Evolutionary conservation across 2,888 invertebrate species (phyloP), one percentile per base, ranked within the genome.

Genomic region (Platypus cylindrus): DNA sequence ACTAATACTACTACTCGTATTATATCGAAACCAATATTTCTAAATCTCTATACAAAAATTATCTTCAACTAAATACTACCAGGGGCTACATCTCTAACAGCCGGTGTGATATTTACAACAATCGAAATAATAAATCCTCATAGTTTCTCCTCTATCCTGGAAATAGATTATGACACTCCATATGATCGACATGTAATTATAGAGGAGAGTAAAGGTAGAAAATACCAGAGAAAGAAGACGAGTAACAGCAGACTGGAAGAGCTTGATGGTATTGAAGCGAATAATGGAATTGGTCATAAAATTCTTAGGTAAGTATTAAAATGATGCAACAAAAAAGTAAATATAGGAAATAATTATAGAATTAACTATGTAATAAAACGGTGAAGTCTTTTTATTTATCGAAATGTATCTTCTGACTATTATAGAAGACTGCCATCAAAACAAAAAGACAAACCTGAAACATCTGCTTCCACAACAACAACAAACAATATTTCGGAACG

Each of bases 141-240:
- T 60, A 78, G 80, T 49, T 91, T 93, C 65, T 87, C 89, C 26
- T 91, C 90, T 0, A 84, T 90, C 45, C 64, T 89, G 37, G 86
- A 87, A 60, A 82, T 91, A 27, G 90, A 93, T 63, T 91, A 87
- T 58, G 91, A 90, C 58, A 91, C 91, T 11, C 91, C 91, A 0
- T 91, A 89, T 56, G 90, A 90, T 60, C 68, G 90, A 28, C 90
- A 90, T 59, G 86, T 89, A 40, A 85, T 90, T 37, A 79, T 90
- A 42, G 87, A 89, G 50, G 87, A 89, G 60, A 87, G 87, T 48
- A 74, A 78, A 51, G 78, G 76, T 50, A 75, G 71, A 37, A 67
- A 73, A 30, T 71, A 66, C 51, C 70, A 75, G 49, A 73, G 74
- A 50, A 70, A 73, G 47, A 50, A 56, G 34, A 67, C 65, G 36